Base-by-base conservation (phyloP, 2,888 invertebrate species). In the Cecidostiba fungosa region DNA sequence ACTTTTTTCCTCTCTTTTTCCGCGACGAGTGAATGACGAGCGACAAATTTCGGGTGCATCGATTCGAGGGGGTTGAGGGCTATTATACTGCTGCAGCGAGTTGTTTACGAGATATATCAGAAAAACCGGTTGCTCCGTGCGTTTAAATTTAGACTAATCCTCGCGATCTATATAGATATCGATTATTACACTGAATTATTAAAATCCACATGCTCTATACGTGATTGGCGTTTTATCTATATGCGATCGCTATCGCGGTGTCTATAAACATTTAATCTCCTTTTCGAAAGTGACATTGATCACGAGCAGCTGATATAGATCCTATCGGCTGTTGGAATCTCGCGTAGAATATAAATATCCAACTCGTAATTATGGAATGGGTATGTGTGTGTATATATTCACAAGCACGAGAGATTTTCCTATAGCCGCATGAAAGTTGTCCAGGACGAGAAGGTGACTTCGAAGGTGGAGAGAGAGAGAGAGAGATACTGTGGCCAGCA, bases 321-420 rank as follows among this genome's bases (percentile, higher is more conserved):
- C 12, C 19, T 36, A 29, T 59, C n/a, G 23, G 10, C 32, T 10
- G 32, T 59, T 77, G 19, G n/a, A 8, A 77, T 32, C 23, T 59
- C 19, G 29, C 23, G 14, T n/a, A 6, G n/a, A 36, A 36, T 59
- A 50, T 77, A 77, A 77, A 77, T 77, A 36, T 77, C 36, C n/a
- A 77, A 19, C 36, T 12, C 3, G 36, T 29, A n/a, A 70, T 70
- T 36, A 36, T 36, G 19, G 19, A 70, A n/a, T 1, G 0, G 16
- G 1, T 4, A 23, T 29, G 8, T 10, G n/a, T 36, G 16, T 66
- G 3, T 66, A 66, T 29, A 59, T 23, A 23, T 59, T n/a, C n/a
- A 23, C 59, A 59, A 16, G 12, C 12, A 8, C 10, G 29, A 29
- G 29, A 66, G 66, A 66, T 66, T 66, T 66, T 66, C 29, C 29